Conservation (phyloP, 2,888 invertebrate genomes). For the Smittia sp. region DNA sequence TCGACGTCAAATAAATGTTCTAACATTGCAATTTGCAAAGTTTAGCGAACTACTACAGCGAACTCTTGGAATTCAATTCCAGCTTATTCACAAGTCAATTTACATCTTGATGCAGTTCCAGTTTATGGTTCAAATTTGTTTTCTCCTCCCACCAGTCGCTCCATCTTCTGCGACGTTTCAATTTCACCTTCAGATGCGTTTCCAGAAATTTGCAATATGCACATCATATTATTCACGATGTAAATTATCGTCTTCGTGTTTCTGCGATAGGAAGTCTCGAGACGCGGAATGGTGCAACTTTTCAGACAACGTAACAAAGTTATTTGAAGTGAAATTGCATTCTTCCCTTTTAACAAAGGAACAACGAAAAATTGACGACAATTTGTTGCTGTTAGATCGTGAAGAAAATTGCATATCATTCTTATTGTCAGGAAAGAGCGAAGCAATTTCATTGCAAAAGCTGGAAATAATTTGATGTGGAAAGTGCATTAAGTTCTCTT, state of each 20-base stretch:
- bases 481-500: constrained; percentile 35
- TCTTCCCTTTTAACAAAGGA: neutral
- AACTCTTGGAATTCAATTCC: no score
- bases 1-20: no score
- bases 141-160: no score
- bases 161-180: constrained; percentile 34
- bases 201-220: neutral
- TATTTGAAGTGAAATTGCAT: constrained; percentile 25
- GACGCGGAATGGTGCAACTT: constrained; percentile 16
- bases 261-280: neutral
- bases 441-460: constrained; percentile 18
- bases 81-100: neutral
- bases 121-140: no score
- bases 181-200: constrained; percentile 27
- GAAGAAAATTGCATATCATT: constrained; percentile 39
- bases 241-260: constrained; percentile 18
- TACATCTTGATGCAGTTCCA: neutral
- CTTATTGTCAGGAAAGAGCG: constrained; percentile 3
- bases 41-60: no score
- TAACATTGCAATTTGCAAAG: no score
- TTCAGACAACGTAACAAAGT: constrained; percentile 20
- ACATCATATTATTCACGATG: neutral
- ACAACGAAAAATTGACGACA: constrained; percentile 19
- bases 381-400: constrained; percentile 37
- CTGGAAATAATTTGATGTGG: constrained; percentile 22